A percentile compares a stretch with the other conserved stretches of the same genome.
These are phyloP conservation scores for Erebia aethiops DNA, from an alignment of 2,888 invertebrate genomes.

Conservation along the genomic window DNA sequence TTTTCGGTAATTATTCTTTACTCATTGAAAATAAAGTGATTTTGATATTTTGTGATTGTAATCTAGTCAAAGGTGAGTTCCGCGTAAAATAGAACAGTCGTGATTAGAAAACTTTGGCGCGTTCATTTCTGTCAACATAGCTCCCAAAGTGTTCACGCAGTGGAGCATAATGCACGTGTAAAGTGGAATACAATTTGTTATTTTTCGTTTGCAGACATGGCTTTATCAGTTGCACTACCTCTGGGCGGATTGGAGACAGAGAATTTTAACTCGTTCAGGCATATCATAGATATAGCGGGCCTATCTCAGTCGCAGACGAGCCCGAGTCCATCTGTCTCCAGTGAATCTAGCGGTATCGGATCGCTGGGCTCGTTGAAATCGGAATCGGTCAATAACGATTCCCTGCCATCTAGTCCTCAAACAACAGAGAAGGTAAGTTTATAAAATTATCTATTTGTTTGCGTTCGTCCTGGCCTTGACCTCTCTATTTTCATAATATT, in stretches of 20 bases:
- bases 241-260: slow-evolving; percentile 82
- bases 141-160: slow-evolving; percentile 63
- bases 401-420: slow-evolving; percentile 80
- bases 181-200: slow-evolving; percentile 61
- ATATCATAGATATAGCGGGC: slow-evolving; percentile 80
- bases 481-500: slow-evolving; percentile 83
- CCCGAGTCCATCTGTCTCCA: slow-evolving; percentile 82
- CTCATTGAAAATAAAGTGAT: slow-evolving; percentile 51
- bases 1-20: slow-evolving; percentile 79
- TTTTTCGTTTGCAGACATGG: slow-evolving; percentile 81
- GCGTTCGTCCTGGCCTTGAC: slow-evolving; percentile 81
- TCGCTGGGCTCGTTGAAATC: slow-evolving; percentile 81
- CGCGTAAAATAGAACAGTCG: slow-evolving; percentile 47
- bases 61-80: slow-evolving; percentile 55
- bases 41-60: slow-evolving; percentile 46
- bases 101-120: slow-evolving; percentile 72
- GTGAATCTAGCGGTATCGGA: slow-evolving; percentile 85
- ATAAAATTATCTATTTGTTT: slow-evolving; percentile 65
- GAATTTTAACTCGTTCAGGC: slow-evolving; percentile 76
- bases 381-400: slow-evolving; percentile 76
- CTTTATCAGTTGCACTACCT: slow-evolving; percentile 84
- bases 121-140: slow-evolving; percentile 77
- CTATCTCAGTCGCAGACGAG: slow-evolving; percentile 76
- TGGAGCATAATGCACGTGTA: slow-evolving; percentile 74
- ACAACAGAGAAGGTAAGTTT: slow-evolving; percentile 78